These are phyloP conservation scores for Rhagoletis pomonella DNA, from an alignment of 1,140 invertebrate genomes.

Conservation along the genomic window DNA sequence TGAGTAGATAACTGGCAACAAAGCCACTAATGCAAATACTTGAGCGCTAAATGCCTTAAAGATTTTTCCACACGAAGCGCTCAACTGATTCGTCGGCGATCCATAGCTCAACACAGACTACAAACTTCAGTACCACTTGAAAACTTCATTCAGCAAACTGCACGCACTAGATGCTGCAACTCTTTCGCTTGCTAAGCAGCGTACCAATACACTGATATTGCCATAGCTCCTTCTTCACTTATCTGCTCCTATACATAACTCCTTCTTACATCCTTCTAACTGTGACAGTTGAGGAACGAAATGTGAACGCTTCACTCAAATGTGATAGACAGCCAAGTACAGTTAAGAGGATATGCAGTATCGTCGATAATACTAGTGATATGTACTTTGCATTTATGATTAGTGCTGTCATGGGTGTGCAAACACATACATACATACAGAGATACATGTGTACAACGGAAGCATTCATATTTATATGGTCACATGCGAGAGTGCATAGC, in stretches of 20 bases:
- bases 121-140: background rate
- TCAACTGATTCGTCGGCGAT: background rate
- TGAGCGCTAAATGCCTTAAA: background rate
- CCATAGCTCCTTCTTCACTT: background rate
- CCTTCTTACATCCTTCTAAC: background rate
- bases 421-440: too few species aligned
- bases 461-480: background rate
- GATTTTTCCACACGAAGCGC: constrained; percentile 2
- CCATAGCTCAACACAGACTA: background rate
- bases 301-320: background rate
- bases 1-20: constrained; percentile 32
- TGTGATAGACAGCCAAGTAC: constrained; percentile 17
- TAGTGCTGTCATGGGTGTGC: constrained; percentile 18
- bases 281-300: background rate
- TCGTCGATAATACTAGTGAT: constrained; percentile 24
- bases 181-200: background rate
- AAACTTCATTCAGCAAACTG: background rate
- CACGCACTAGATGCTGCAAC: background rate
- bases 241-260: background rate
- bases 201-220: background rate
- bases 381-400: constrained; percentile 58
- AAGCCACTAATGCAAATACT: background rate
- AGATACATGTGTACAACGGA: too few species aligned
- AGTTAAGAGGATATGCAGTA: constrained; percentile 10
- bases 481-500: background rate